Base-by-base conservation (phyloP, 1,140 invertebrate species). In the Drosophila tsacasi region DNA sequence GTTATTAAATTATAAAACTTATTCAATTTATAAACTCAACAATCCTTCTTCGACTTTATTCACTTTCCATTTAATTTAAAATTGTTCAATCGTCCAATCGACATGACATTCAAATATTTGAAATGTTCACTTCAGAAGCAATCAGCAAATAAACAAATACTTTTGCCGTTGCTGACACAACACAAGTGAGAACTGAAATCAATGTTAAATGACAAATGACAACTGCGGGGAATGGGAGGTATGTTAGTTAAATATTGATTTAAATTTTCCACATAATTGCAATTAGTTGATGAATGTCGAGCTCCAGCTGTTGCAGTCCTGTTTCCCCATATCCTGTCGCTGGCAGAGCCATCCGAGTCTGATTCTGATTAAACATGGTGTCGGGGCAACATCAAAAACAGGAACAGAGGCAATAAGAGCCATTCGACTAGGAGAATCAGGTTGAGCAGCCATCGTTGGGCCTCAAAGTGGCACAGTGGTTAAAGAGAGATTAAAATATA, bases 221-320 rank as follows among this genome's bases (percentile, higher is more conserved):
- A 81, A 59, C 46, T 19, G 59, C 35, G 25, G 21, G 52, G 12
- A 21, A 4, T 12, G 61, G 47, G 40, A 46, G 69, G 64, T 67
- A 67, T 77, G 65, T 65, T 67, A 76, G 76, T 84, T 73, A 72
- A 84, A 85, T 85, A 85, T 85, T 85, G 82, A 81, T 85, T 84
- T 84, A 68, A 63, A 81, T 84, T 84, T 81, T 84, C 77, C 81
- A 84, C 81, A 85, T 85, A 85, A 85, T 85, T 85, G 78, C 82
- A 85, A 85, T 85, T 81, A 85, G 83, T 79, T 85, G 78, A 85
- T 84, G 82, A 81, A 67, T 68, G 64, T 78, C 21, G 49, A 58
- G 72, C 23, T 25, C 15, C 72, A 75, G 63, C 75, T 77, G 74
- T 77, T 78, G 75, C 62, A 59, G 54, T 54, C 49, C 40, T 76